Evolutionary conservation across 37 sponge, comb jelly and placozoan genomes (phyloP), one percentile per base, ranked within the genome.

Genomic region (Geodia barretti): DNA sequence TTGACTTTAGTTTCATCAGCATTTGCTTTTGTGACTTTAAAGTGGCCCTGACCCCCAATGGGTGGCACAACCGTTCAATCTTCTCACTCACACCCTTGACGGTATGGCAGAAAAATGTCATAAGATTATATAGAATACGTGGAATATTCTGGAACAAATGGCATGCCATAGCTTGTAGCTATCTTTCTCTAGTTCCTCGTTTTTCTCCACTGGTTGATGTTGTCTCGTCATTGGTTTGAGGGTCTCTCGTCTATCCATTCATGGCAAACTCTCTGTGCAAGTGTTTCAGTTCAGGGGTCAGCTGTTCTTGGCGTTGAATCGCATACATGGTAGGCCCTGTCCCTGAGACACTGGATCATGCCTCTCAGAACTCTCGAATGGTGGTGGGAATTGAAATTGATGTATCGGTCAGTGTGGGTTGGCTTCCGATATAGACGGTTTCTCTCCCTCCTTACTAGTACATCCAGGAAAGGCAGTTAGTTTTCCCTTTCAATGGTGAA

Each of bases 361-460:
- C 80, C 71, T 4, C 62, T 70, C 37, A 69, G 68, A 37, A 60
- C 30, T 24, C 73, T 24, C 31, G 61, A 72, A 39, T 81, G 81
- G 72, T 81, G 72, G 62, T 81, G 81, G 29, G 81, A 81, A 34
- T 33, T 70, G 25, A 30, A 81, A 34, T 24, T 39, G 39, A 81
- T 4, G 62, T 70, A 71, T 23, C 72, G 7, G 62, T 81, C 72
- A 21, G 81, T n/a, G n/a, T n/a, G n/a, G n/a, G n/a, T n/a, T n/a
- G n/a, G n/a, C n/a, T n/a, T n/a, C n/a, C n/a, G n/a, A n/a, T n/a
- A n/a, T n/a, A 58, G 60, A 19, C 19, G 60, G 19, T 58, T 58
- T 11, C 60, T 19, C 19, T 58, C 60, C 60, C 60, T 58, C 19
- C 60, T 58, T 19, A 58, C 60, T 19, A 58, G 60, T 11, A 58